Evolutionary conservation across 1,140 invertebrate species (phyloP).

Genomic region (Dendrolimus punctatus): DNA sequence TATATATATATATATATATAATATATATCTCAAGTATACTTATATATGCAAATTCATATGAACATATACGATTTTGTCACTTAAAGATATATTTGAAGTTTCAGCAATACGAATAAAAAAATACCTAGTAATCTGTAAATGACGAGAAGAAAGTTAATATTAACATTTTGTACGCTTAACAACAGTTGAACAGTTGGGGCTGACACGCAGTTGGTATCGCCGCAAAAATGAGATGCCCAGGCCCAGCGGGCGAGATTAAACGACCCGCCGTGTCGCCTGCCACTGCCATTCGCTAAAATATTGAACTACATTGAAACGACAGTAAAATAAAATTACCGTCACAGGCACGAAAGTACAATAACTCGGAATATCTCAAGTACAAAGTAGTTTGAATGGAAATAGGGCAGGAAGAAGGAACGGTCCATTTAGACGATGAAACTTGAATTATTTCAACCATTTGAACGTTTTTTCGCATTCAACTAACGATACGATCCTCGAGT

Average conservation of each 20-base stretch:
- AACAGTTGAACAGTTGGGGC: constrained; percentile 8
- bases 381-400: constrained; percentile 4
- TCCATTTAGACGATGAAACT: constrained; percentile 10
- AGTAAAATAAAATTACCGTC: constrained; percentile 34
- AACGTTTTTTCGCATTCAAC: constrained; percentile 22
- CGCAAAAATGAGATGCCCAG: constrained; percentile 44
- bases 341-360: constrained; percentile 20
- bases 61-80: no score
- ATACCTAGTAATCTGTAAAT: neutral
- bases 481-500: constrained; percentile 32
- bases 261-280: constrained; percentile 24
- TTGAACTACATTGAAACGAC: constrained; percentile 35
- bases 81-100: no score
- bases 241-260: constrained; percentile 43
- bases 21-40: no score
- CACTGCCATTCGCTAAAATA: constrained; percentile 42
- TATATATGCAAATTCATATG: no score
- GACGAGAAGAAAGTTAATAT: constrained; percentile 1
- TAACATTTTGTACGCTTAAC: constrained; percentile 1
- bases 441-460: constrained; percentile 27
- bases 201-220: constrained; percentile 15
- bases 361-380: neutral
- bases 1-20: no score
- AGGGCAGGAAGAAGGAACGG: constrained; percentile 1
- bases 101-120: no score